Percentiles rank a stretch among this genome's conserved stretches.
Conservation (phyloP, 2,888 invertebrate genomes). For the Melikaiella ostensackeni region DNA sequence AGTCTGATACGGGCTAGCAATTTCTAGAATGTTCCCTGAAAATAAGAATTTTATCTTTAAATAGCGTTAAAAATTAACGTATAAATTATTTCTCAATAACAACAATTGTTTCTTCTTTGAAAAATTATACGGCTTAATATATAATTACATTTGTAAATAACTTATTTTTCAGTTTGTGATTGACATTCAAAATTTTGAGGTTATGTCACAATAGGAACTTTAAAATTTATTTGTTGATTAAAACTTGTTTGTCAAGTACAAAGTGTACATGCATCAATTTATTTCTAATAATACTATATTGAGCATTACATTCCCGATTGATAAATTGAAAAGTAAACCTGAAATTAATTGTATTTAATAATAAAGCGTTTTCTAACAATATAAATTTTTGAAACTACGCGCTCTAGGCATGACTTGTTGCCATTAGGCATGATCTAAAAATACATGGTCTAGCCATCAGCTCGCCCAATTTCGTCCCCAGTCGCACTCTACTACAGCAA, state of each 20-base stretch:
- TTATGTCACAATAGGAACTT: neutral
- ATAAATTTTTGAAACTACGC: neutral
- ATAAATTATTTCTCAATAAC: neutral
- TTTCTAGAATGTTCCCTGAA: neutral
- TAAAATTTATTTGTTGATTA: neutral
- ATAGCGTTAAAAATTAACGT: neutral
- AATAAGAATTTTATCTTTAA: neutral
- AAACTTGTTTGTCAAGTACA: neutral
- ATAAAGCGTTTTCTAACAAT: neutral
- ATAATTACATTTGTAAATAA: neutral
- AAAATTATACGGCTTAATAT: too few species aligned
- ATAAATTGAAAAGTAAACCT: neutral
- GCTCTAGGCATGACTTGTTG: neutral
- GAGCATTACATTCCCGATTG: neutral
- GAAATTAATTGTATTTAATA: neutral
- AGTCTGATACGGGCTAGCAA: neutral
- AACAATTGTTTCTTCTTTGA: neutral
- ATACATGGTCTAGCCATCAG: too few species aligned
- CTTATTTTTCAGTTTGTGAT: neutral
- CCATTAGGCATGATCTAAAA: too few species aligned
- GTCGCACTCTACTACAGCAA: too few species aligned
- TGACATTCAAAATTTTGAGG: neutral
- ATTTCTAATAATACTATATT: neutral
- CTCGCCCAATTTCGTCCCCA: too few species aligned
- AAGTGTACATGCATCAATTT: neutral